phyloP scores from a whole-genome alignment of 2,888 invertebrate species.

The Brachypalpus laphriformis region DNA sequence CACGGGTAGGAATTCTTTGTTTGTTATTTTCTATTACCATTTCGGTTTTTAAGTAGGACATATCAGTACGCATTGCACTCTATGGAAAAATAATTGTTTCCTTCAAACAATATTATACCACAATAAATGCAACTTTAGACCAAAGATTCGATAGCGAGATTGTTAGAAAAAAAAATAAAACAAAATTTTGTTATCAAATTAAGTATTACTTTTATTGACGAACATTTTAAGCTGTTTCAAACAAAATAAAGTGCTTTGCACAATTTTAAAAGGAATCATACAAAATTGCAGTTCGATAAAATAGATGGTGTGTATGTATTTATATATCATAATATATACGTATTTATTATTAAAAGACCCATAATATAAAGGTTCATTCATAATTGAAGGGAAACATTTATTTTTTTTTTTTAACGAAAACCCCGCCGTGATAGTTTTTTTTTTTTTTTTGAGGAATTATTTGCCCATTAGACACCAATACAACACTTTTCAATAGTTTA shows the following conservation, averaged over 20 bases:
- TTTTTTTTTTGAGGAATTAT: not conserved
- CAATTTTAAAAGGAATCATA: slow-evolving; percentile 60
- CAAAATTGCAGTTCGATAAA: slow-evolving; percentile 62
- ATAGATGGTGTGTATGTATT: slow-evolving; percentile 58
- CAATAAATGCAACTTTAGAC: too few relatives aligned
- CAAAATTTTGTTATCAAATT: slow-evolving; percentile 53
- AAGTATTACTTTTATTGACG: slow-evolving; percentile 68
- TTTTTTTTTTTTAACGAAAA: slow-evolving; percentile 28
- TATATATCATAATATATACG: slow-evolving; percentile 46
- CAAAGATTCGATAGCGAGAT: too few relatives aligned
- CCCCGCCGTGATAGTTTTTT: not conserved
- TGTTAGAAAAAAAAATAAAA: slow-evolving; percentile 17
- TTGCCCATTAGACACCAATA: slow-evolving; percentile 15
- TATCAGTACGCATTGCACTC: too few relatives aligned
- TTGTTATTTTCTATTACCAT: not conserved
- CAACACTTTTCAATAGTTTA: slow-evolving; percentile 10
- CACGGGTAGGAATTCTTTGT: too few relatives aligned
- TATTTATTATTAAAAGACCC: slow-evolving; percentile 40
- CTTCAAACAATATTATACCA: too few relatives aligned
- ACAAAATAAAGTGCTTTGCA: slow-evolving; percentile 65
- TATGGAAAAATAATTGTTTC: too few relatives aligned
- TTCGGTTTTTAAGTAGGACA: too few relatives aligned
- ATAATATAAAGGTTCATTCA: slow-evolving; percentile 40
- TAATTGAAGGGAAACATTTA: slow-evolving; percentile 34
- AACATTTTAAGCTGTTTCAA: slow-evolving; percentile 69